Base-by-base conservation (phyloP, 1,140 invertebrate genomes). In the Ceratoteleas bidentatus region DNA sequence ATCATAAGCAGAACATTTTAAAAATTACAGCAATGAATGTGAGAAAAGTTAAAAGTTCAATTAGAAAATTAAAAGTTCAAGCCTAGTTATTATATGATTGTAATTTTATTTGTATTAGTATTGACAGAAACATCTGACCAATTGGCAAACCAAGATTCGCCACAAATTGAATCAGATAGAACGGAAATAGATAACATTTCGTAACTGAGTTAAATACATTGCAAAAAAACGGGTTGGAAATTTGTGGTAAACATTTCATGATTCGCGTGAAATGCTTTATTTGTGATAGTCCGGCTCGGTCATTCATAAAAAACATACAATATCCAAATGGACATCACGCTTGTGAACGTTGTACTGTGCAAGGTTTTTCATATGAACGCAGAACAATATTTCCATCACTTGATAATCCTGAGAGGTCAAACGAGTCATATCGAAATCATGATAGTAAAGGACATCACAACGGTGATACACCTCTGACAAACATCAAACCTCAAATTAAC, bases 401-500 rank as follows among this genome's bases (percentile, higher is more conserved):
- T 6, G 13, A 49, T 14, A n/a, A 13, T 15, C 0, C 11, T n/a
- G 45, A 49, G 13, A 73, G 81, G 70, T 70, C 57, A 2, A 40
- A 83, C 24, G 15, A 40, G 14, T 47, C 64, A 8, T 83, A 78
- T 43, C 45, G 54, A 11, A 36, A 33, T 62, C 47, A 62, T 60
- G 33, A 75, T 45, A 13, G 64, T 15, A 36, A 47, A 14, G 43
- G 69, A 9, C 80, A 82, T 58, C 73, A 82, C 38, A 47, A 45
- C 0, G 40, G 24, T n/a, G 43, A 32, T 8, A 56, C 82, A 36
- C 75, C 75, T 47, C 34, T 84, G 34, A 40, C 50, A 47, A 8
- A 43, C 32, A 56, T 78, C 4, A 24, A 24, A 33, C 68, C 72
- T 52, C 43, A 6, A 4, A 66, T 86, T 33, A 64, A 79, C 64